Evolutionary conservation across 2,113 vertebrate species (phyloP), one percentile per base, ranked within the genome.

Genomic region (Heteronetta atricapilla): DNA sequence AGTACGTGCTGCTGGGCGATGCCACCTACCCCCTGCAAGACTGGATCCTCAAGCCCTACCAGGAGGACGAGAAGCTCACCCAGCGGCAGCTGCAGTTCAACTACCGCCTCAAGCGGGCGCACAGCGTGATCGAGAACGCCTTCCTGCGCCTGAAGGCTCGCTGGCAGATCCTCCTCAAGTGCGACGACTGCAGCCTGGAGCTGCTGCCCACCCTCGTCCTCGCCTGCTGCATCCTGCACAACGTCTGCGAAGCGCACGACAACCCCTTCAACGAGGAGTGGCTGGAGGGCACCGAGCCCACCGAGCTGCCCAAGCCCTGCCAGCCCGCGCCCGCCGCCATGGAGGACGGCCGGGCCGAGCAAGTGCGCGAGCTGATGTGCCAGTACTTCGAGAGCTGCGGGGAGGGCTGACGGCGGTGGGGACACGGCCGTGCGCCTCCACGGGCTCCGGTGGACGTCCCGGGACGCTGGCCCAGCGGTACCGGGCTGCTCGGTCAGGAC

Each of bases 1-100:
- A 96, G 55, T 98, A 97, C 1, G 91, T 98, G 82, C 86, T 98
- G 79, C 93, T 98, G 93, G 98, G 98, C 0, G 97, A 97, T 50
- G 95, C 94, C 69, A 96, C 96, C 5, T 98, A 98, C 75, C 97
- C 98, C 3, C 93, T 98, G 92, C 97, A 97, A 68, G 97, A 95
- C 92, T 98, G 98, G 98, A 95, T 98, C 48, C 96, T 98, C 79
- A 98, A 98, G 89, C 96, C 97, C 20, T 98, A 98, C 96, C 91
- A 96, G 44, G 95, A 97, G 50, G 95, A 95, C 0, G 38, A 72
- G 46, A 90, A 79, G 25, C 97, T 98, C 66, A 97, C 96, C 5
- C 90, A 91, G 33, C 91, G 92, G 46, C 97, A 98, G 94, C 95
- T 95, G 72, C 94, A 93, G 36, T 98, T 97, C 95, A 98, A 98